Percentiles rank a stretch among this genome's conserved stretches.
Evolutionary conservation across 2,888 invertebrate genomes (phyloP).

Genomic region (Sturmia bella): DNA sequence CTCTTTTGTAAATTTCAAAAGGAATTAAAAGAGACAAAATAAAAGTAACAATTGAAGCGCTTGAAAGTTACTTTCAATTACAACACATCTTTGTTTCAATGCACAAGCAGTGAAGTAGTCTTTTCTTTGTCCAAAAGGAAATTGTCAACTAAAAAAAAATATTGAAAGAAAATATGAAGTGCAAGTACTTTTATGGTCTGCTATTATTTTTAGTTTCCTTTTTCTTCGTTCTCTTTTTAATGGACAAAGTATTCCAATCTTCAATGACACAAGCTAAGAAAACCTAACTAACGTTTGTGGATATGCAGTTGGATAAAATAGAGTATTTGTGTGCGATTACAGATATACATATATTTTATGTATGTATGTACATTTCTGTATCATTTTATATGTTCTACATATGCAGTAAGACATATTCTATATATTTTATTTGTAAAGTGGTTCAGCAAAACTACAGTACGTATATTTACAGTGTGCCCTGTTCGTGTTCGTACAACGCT

Average conservation of each 20-base stretch:
- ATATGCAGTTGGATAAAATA: not conserved
- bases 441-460: not conserved
- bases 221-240: conserved; percentile 14
- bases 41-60: conserved; percentile 65
- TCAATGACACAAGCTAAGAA: conserved; percentile 30
- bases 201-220: not conserved
- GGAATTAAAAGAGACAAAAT: conserved; percentile 13
- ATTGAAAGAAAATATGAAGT: conserved; percentile 47
- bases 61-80: conserved; percentile 77
- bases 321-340: conserved; percentile 8
- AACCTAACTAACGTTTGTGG: not conserved
- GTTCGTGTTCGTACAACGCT: too few relatives aligned
- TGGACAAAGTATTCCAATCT: conserved; percentile 18
- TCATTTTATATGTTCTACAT: not conserved
- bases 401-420: not conserved
- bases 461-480: not conserved
- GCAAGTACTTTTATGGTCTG: conserved; percentile 44
- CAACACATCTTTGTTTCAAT: conserved; percentile 72
- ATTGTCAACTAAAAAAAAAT: conserved; percentile 48
- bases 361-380: not conserved
- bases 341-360: conserved; percentile 5
- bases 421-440: conserved; percentile 21
- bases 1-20: conserved; percentile 17
- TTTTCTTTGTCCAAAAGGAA: conserved; percentile 54
- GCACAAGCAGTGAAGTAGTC: conserved; percentile 55